These are phyloP conservation scores for Leptura quadrifasciata DNA, from an alignment of 2,888 invertebrate species.

Conservation along the genomic window DNA sequence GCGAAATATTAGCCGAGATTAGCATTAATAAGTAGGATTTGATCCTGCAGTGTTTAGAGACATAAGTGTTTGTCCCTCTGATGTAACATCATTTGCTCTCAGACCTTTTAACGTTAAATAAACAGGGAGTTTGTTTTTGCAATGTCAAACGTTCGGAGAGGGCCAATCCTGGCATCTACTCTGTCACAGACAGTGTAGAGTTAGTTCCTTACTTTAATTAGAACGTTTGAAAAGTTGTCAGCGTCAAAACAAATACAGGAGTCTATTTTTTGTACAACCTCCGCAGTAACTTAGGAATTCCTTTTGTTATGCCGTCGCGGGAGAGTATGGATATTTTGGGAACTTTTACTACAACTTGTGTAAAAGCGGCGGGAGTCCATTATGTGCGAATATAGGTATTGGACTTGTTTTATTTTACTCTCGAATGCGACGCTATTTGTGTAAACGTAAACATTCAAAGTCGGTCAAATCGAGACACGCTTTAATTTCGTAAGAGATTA, in stretches of 20 bases:
- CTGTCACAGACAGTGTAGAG: slow-evolving; percentile 26
- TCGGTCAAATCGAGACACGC: neutral
- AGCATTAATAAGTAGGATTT: slow-evolving; percentile 52
- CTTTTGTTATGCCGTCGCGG: slow-evolving; percentile 67
- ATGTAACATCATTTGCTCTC: slow-evolving; percentile 63
- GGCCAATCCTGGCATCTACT: slow-evolving; percentile 57
- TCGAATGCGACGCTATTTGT: slow-evolving; percentile 23
- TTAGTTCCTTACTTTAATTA: slow-evolving; percentile 60
- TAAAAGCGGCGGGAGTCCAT: slow-evolving; percentile 62
- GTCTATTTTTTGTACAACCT: slow-evolving; percentile 68
- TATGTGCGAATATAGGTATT: slow-evolving; percentile 56
- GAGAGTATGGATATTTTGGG: slow-evolving; percentile 68
- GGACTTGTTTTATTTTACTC: slow-evolving; percentile 53
- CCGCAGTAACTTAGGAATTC: slow-evolving; percentile 65
- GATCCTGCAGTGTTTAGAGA: slow-evolving; percentile 45
- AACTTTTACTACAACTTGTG: slow-evolving; percentile 63
- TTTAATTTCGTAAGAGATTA: neutral
- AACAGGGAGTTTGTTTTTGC: slow-evolving; percentile 67
- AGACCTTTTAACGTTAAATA: slow-evolving; percentile 69
- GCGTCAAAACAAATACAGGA: slow-evolving; percentile 68
- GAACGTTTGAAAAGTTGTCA: slow-evolving; percentile 63
- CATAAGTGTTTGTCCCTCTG: slow-evolving; percentile 51
- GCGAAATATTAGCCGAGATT: slow-evolving; percentile 47
- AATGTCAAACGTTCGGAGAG: slow-evolving; percentile 64
- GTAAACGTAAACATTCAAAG: neutral